Conservation (phyloP, 2,888 invertebrate species). For the Salpingus planirostris region DNA sequence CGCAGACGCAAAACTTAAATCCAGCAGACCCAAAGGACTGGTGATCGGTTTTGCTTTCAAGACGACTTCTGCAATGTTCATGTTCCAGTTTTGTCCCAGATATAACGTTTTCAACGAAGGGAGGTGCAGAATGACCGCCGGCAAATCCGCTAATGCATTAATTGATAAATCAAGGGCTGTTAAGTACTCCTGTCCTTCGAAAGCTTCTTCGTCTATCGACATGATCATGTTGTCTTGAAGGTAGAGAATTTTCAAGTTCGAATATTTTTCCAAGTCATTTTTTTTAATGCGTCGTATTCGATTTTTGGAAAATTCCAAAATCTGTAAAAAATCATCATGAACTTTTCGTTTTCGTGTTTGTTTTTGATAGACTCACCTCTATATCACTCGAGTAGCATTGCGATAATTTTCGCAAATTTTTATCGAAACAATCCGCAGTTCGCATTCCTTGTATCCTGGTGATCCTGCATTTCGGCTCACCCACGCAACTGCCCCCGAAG, state of each 20-base stretch:
- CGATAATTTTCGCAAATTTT: conserved; percentile 29
- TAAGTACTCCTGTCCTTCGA: conserved; percentile 26
- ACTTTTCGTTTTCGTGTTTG: too few species aligned
- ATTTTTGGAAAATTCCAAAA: conserved; percentile 33
- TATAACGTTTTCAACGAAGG: conserved; percentile 33
- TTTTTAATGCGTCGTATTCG: conserved; percentile 31
- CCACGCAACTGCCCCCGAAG: conserved; percentile 17
- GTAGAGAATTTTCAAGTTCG: conserved; percentile 32
- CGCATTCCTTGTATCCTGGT: conserved; percentile 27
- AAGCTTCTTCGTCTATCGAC: conserved; percentile 29
- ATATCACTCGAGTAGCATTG: conserved; percentile 31
- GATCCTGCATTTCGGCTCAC: conserved; percentile 24
- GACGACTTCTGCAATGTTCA: conserved; percentile 31
- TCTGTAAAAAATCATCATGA: conserved; percentile 26
- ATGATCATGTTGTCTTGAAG: conserved; percentile 34
- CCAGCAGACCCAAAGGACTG: conserved; percentile 32
- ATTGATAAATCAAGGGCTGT: conserved; percentile 32
- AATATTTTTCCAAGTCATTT: conserved; percentile 29
- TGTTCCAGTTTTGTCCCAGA: conserved; percentile 34
- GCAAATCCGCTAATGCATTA: conserved; percentile 30
- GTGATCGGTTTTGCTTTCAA: conserved; percentile 29
- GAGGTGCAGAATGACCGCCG: conserved; percentile 31
- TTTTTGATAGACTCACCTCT: conserved; percentile 36
- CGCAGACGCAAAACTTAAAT: conserved; percentile 30
- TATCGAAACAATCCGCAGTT: conserved; percentile 34